phyloP scores from a whole-genome alignment of 2,113 vertebrate species.

The Pachycephala philippinensis region DNA sequence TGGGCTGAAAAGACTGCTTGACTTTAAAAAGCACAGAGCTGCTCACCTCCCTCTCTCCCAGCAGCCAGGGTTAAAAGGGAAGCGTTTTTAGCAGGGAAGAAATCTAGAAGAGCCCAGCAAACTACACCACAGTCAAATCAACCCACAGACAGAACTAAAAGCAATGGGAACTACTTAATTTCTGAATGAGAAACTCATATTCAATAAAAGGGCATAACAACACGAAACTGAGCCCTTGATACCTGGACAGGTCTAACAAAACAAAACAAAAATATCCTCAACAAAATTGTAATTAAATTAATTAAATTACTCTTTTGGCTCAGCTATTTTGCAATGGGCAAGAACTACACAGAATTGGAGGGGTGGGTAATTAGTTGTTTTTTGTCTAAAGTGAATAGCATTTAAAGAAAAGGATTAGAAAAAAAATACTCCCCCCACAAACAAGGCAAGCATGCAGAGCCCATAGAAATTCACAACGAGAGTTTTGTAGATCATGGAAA shows the following conservation, averaged over 20 bases:
- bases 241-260: not conserved
- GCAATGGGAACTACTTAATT: not conserved
- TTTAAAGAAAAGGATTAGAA: not conserved
- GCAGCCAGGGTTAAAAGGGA: not conserved
- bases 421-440: rapidly evolving
- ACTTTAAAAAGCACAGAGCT: not conserved
- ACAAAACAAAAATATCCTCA: not conserved
- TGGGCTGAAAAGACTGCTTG: not conserved
- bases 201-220: not conserved
- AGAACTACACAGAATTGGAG: not conserved
- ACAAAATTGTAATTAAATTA: not conserved
- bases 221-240: not conserved
- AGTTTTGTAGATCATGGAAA: not conserved
- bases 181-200: not conserved
- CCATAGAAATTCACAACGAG: not conserved
- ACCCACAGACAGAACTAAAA: not conserved
- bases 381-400: not conserved
- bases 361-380: not conserved
- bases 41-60: not conserved
- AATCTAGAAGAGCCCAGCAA: not conserved
- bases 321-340: not conserved
- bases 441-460: not conserved
- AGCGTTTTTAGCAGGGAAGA: not conserved
- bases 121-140: not conserved
- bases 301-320: not conserved